These are phyloP conservation scores for Sebastes variabilis DNA, from an alignment of 2,797 vertebrate genomes.

Conservation along the genomic window DNA sequence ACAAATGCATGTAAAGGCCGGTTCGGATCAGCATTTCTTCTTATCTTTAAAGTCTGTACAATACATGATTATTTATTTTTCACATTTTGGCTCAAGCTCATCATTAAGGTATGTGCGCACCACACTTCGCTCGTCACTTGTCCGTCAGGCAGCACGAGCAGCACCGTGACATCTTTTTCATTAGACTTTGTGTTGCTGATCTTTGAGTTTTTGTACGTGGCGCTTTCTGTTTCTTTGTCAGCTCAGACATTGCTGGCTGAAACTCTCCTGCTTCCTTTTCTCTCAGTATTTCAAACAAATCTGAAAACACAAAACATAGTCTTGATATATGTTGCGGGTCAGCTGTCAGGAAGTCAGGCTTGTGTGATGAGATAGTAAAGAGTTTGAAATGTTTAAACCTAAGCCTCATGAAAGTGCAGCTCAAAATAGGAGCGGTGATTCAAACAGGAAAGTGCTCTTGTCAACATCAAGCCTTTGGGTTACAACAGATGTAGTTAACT, in stretches of 20 bases:
- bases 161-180: background rate
- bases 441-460: constrained; percentile 48
- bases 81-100: background rate
- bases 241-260: background rate
- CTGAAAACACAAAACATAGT: constrained; percentile 26
- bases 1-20: constrained; percentile 5
- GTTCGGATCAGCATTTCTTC: constrained; percentile 9
- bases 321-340: constrained; percentile 38
- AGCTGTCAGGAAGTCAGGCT: constrained; percentile 50
- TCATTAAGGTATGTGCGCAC: background rate
- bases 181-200: constrained; percentile 5
- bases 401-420: constrained; percentile 54
- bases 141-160: constrained; percentile 5
- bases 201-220: background rate
- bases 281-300: constrained; percentile 18
- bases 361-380: constrained; percentile 45
- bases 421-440: constrained; percentile 61
- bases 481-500: constrained; percentile 47
- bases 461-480: constrained; percentile 50
- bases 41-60: constrained; percentile 15
- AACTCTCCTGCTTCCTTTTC: background rate
- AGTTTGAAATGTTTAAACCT: constrained; percentile 37
- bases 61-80: background rate
- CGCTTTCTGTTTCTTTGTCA: background rate
- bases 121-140: background rate